Conservation (phyloP, 2,888 invertebrate genomes). For the Allolobophora icterica region DNA sequence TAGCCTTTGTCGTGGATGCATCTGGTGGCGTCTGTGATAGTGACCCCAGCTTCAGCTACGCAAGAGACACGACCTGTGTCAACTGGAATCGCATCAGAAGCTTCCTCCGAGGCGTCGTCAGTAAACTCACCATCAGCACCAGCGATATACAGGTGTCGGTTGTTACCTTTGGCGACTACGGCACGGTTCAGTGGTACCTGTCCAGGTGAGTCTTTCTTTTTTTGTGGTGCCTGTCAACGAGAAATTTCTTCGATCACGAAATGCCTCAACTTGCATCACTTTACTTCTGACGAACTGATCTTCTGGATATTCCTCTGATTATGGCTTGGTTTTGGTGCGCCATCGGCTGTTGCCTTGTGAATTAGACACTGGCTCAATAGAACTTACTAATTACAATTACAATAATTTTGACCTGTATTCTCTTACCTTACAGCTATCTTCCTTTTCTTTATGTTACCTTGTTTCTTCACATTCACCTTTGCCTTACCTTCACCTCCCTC, state of each 20-base stretch:
- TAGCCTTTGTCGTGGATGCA: neutral
- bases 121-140: constrained; percentile 5
- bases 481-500: neutral
- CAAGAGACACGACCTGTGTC: neutral
- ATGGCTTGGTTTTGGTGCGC: no score
- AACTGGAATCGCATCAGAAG: neutral
- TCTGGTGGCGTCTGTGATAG: neutral
- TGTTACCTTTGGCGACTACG: neutral
- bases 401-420: neutral
- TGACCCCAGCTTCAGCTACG: neutral
- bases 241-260: neutral
- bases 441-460: neutral
- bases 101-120: neutral
- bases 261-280: neutral
- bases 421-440: neutral
- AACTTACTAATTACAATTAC: no score
- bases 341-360: no score
- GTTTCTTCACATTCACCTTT: neutral
- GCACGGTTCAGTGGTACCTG: neutral
- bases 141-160: neutral
- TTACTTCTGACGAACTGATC: neutral
- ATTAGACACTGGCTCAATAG: no score
- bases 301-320: no score
- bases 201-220: neutral
- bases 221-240: neutral